Base-by-base conservation (phyloP, 2,113 vertebrate genomes). In the Peromyscus maniculatus region DNA sequence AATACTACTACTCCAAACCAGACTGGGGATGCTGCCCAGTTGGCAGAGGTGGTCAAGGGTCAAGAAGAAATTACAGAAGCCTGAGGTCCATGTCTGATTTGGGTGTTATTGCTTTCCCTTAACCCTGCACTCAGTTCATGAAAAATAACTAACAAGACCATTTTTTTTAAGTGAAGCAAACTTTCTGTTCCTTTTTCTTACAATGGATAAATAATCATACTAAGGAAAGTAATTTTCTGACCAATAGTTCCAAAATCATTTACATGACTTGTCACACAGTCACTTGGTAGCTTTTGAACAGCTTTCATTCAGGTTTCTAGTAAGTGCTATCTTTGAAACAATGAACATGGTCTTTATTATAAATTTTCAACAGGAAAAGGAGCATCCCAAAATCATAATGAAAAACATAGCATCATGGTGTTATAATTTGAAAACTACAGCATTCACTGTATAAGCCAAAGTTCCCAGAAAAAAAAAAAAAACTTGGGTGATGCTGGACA, bases 121-220 rank as follows among this genome's bases (percentile, higher is more conserved):
- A 64, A 13, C 15, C 80, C 24, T 36, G 57, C 26, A 4, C 7
- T 31, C 28, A 95, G 36, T 43, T 74, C 33, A 82, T 28, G 5
- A 71, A 16, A 92, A 3, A 78, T 49, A 92, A 62, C 24, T 79
- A 86, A 95, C 16, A 89, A 49, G 13, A 46, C 11, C 12, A 86
- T 64, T 43, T 93, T 43, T 43, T 13, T 69, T 96, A 82, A 87
- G 71, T 78, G 3, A 93, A 93, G 86, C 77, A 94, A 94, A 88
- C 5, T 80, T 15, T 39, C 43, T 74, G 36, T 26, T n/a, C 28
- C 36, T 91, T 93, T 59, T 94, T 93, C 64, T 89, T 22, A 83
- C 36, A 83, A 19, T 62, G 6, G 26, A 91, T 82, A 64, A 94
- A 69, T 87, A 91, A 69, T 83, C 49, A 89, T 95, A 28, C 43